Percentiles rank a stretch among this genome's conserved stretches.
Conservation (phyloP, 2,888 invertebrate genomes). For the Gastrophysa polygoni region DNA sequence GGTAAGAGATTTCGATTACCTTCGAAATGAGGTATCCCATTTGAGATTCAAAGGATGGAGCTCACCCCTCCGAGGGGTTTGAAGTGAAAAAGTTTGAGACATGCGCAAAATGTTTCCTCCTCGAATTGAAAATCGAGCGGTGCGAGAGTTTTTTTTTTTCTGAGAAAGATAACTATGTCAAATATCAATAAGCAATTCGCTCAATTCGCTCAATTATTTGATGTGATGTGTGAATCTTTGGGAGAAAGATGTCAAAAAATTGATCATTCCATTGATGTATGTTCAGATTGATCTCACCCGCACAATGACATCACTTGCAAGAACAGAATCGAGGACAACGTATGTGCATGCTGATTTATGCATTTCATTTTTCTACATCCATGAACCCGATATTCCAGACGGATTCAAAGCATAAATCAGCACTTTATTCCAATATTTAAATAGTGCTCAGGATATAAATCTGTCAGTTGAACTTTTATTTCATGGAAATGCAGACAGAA, state of each 20-base stretch:
- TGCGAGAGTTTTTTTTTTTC: no score
- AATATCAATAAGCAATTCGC: no score
- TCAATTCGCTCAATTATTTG: neutral
- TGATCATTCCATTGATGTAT: neutral
- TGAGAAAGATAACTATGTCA: no score
- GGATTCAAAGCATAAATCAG: conserved; percentile 32
- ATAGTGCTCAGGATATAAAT: conserved; percentile 22
- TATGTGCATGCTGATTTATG: conserved; percentile 14
- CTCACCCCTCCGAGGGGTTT: no score
- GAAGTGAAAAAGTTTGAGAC: no score
- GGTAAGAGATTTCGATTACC: no score
- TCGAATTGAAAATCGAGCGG: no score
- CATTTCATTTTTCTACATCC: conserved; percentile 4
- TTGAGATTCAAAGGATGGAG: no score
- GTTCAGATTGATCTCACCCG: neutral
- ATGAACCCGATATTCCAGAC: conserved; percentile 16
- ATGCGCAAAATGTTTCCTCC: no score
- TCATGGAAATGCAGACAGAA: neutral
- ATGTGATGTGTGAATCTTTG: no score
- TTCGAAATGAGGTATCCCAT: no score
- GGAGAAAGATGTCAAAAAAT: no score
- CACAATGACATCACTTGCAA: neutral
- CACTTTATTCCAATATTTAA: conserved; percentile 36
- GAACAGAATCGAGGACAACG: conserved; percentile 1
- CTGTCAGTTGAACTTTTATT: conserved; percentile 9